phyloP scores from a whole-genome alignment of 2,797 vertebrate genomes.

The Hippocampus kuda region DNA sequence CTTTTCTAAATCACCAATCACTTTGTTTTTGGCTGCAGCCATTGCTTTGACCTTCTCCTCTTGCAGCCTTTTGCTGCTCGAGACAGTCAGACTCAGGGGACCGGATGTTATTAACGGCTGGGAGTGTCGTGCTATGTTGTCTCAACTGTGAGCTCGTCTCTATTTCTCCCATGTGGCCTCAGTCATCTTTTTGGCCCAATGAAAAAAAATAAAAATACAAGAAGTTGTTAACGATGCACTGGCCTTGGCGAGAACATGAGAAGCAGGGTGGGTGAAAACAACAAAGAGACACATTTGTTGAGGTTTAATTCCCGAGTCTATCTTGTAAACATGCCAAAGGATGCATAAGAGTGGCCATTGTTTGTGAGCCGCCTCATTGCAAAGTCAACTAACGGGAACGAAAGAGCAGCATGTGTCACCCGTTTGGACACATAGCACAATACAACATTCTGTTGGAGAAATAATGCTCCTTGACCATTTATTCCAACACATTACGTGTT shows the following conservation, averaged over 20 bases:
- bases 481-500: background rate
- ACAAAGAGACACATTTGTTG: constrained; percentile 47
- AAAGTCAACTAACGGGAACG: constrained; percentile 7
- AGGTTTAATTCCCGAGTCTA: constrained; percentile 35
- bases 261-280: constrained; percentile 55
- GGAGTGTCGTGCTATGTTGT: constrained; percentile 39
- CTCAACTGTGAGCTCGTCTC: constrained; percentile 55
- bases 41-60: constrained; percentile 61
- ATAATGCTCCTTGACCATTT: background rate
- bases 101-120: constrained; percentile 7
- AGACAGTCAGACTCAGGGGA: constrained; percentile 56
- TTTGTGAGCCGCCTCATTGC: constrained; percentile 15
- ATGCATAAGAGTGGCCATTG: constrained; percentile 31
- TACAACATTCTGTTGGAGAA: background rate
- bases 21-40: constrained; percentile 62
- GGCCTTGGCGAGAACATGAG: constrained; percentile 38
- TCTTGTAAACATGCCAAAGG: constrained; percentile 29
- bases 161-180: constrained; percentile 55
- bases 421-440: background rate
- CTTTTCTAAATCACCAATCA: constrained; percentile 58
- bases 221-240: constrained; percentile 25
- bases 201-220: constrained; percentile 35
- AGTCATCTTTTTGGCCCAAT: constrained; percentile 53
- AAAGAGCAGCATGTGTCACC: background rate
- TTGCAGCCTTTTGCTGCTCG: constrained; percentile 56